These are phyloP conservation scores for Apodemia hepburni DNA, from an alignment of 2,888 invertebrate genomes.

Conservation along the genomic window DNA sequence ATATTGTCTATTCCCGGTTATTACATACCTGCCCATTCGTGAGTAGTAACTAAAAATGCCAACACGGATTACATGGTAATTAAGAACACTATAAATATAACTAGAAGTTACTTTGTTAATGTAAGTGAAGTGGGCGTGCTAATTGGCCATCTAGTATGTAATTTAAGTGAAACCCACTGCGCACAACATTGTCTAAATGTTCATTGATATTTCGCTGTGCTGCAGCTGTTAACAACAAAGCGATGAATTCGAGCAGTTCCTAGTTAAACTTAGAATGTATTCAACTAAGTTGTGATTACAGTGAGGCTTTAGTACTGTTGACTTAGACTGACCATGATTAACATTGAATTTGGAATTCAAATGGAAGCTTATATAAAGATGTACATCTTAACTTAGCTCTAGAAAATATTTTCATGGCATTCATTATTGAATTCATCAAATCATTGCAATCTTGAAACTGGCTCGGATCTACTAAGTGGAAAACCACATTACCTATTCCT, in stretches of 20 bases:
- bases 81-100: not conserved
- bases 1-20: too few relatives aligned
- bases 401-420: too few relatives aligned
- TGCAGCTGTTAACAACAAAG: constrained; percentile 8
- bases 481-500: too few relatives aligned
- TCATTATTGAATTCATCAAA: too few relatives aligned
- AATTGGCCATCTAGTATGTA: not conserved
- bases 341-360: not conserved
- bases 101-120: not conserved
- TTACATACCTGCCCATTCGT: too few relatives aligned
- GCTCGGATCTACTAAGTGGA: too few relatives aligned
- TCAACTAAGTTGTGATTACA: constrained; percentile 9
- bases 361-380: not conserved
- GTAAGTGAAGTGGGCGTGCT: not conserved
- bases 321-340: constrained; percentile 12
- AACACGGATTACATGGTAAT: too few relatives aligned
- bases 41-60: too few relatives aligned
- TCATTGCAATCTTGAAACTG: too few relatives aligned
- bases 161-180: not conserved
- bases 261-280: constrained; percentile 10
- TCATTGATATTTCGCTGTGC: constrained; percentile 1
- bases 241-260: constrained; percentile 9
- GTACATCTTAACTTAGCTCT: not conserved
- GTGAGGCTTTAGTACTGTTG: not conserved
- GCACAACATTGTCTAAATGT: not conserved